phyloP scores from a whole-genome alignment of 2,113 vertebrate genomes.

The Caretta caretta region DNA sequence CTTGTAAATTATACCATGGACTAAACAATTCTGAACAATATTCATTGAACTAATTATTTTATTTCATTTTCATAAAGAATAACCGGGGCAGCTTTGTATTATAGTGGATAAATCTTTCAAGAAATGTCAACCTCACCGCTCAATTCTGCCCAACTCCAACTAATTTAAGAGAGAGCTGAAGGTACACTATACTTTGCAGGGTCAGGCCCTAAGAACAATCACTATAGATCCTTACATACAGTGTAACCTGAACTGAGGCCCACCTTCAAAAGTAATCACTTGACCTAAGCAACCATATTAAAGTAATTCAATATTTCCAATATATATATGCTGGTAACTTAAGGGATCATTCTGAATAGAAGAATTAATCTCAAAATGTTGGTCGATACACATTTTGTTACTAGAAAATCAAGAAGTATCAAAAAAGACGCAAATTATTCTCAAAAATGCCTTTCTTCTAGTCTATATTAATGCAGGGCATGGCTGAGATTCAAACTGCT shows the following conservation, averaged over 20 bases:
- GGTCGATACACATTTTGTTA: slow-evolving; percentile 6
- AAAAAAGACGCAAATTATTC: slow-evolving; percentile 19
- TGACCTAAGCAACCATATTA: neutral
- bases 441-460: neutral
- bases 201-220: neutral
- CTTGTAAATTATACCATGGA: neutral
- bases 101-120: neutral
- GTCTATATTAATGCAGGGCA: neutral
- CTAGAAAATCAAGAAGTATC: neutral
- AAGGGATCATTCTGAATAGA: slow-evolving; percentile 6
- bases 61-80: neutral
- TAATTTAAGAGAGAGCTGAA: neutral
- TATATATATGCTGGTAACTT: neutral
- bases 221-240: neutral
- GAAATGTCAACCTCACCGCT: neutral
- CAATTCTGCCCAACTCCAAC: fast-evolving
- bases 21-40: neutral
- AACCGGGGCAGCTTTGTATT: neutral
- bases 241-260: neutral
- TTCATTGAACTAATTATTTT: neutral
- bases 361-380: neutral
- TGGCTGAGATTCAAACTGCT: neutral
- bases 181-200: neutral
- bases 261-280: neutral
- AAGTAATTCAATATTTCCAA: slow-evolving; percentile 25